Evolutionary conservation across 2,888 invertebrate species (phyloP).

Genomic region (Hanleya hanleyi): DNA sequence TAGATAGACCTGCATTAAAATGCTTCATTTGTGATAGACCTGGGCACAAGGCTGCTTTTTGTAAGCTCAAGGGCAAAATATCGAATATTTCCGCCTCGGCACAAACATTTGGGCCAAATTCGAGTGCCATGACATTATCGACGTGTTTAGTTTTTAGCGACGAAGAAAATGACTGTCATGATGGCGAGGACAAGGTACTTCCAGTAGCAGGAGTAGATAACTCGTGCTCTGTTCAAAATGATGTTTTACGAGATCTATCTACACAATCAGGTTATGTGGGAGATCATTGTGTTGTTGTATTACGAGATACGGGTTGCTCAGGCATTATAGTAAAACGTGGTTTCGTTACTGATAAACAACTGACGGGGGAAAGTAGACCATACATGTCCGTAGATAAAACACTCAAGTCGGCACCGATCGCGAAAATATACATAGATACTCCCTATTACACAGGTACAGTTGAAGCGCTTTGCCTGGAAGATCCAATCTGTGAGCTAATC

Average conservation of each 20-base stretch:
- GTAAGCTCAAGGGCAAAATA: not conserved
- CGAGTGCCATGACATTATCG: too few relatives aligned
- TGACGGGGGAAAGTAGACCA: not conserved
- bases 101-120: too few relatives aligned
- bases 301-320: conserved; percentile 12
- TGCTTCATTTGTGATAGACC: not conserved
- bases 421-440: conserved; percentile 6
- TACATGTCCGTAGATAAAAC: conserved; percentile 22
- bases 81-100: not conserved
- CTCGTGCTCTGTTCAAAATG: not conserved
- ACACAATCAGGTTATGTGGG: not conserved
- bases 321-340: not conserved
- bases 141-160: too few relatives aligned
- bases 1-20: not conserved
- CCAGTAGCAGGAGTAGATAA: not conserved
- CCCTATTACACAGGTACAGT: conserved; percentile 18
- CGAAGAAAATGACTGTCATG: not conserved
- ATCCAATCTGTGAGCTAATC: conserved; percentile 25
- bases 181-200: not conserved
- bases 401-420: conserved; percentile 11
- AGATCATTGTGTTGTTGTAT: not conserved
- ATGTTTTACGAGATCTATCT: not conserved
- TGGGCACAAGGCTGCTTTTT: not conserved
- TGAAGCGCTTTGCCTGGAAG: conserved; percentile 14
- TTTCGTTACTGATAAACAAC: not conserved